Conservation (phyloP, 2,113 vertebrate species). For the Neolamprologus longior region DNA sequence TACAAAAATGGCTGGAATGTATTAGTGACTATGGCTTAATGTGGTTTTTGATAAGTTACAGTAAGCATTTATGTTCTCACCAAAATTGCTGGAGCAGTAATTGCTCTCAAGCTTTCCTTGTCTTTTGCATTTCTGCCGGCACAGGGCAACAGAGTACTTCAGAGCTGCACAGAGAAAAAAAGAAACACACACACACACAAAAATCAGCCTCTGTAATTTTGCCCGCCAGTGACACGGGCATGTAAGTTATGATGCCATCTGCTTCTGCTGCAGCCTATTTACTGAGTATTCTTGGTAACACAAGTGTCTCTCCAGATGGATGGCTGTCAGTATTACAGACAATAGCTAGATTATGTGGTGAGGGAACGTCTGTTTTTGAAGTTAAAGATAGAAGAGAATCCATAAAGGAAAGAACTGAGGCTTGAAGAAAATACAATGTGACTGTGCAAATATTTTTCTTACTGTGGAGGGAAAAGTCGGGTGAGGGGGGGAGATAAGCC, state of each 20-base stretch:
- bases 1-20: background rate
- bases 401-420: background rate
- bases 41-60: background rate
- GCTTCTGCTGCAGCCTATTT: background rate
- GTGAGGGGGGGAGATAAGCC: background rate
- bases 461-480: background rate
- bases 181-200: background rate
- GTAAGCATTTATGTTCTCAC: conserved; percentile 69
- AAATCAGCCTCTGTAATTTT: conserved; percentile 21
- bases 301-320: background rate
- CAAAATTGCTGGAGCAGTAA: conserved; percentile 95
- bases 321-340: background rate
- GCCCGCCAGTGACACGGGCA: background rate
- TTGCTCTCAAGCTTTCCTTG: conserved; percentile 84
- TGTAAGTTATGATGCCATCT: background rate
- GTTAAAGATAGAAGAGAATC: background rate
- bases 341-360: background rate
- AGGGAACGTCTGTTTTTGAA: conserved; percentile 24
- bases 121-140: conserved; percentile 90
- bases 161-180: conserved; percentile 69
- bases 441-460: conserved; percentile 20
- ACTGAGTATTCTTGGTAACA: background rate
- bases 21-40: background rate
- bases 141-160: conserved; percentile 85
- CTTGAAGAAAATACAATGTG: background rate